These are phyloP conservation scores for Aselliscus stoliczkanus DNA, from an alignment of 2,797 vertebrate species.

Conservation along the genomic window DNA sequence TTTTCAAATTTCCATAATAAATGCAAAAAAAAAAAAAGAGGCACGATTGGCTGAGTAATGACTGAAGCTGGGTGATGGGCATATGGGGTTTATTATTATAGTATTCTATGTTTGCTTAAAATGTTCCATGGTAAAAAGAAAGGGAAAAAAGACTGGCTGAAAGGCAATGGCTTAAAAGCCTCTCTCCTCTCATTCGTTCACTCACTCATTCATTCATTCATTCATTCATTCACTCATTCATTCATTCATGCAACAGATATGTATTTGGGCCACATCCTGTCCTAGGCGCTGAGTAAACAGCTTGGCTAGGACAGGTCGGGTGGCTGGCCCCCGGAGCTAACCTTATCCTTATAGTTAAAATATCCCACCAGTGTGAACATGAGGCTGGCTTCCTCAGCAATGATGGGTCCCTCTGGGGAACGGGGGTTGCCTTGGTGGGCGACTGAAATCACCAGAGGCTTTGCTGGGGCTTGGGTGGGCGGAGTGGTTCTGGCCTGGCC, in stretches of 20 bases:
- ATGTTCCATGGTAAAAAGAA: background rate
- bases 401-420: background rate
- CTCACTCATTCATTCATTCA: background rate
- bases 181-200: background rate
- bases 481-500: background rate
- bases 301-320: background rate
- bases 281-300: background rate
- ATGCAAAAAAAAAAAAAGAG: background rate
- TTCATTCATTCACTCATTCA: background rate
- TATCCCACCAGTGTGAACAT: no score
- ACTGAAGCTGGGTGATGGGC: background rate
- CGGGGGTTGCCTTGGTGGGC: background rate
- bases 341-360: background rate
- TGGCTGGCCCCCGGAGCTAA: fast-evolving
- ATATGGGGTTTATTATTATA: background rate
- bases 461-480: background rate
- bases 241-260: background rate
- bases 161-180: background rate
- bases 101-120: background rate
- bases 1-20: background rate
- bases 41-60: background rate
- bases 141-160: background rate
- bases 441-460: background rate
- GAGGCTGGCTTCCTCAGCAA: background rate
- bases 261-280: background rate